Evolutionary conservation across 1,140 invertebrate species (phyloP).

Genomic region (Ostrea denselamellosa): DNA sequence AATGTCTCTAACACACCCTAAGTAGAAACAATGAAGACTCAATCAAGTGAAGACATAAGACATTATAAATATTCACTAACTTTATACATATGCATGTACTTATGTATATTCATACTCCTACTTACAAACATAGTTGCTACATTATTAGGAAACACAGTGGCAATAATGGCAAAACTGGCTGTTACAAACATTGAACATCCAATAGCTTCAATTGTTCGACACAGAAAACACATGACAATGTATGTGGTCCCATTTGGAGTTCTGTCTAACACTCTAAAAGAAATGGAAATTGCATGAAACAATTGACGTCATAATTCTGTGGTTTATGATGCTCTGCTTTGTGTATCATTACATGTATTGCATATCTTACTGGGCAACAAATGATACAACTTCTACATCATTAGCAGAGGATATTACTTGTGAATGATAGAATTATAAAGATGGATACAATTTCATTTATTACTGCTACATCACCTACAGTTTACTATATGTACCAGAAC

Average conservation of each 20-base stretch:
- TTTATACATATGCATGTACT: background rate
- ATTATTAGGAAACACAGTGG: slow-evolving; percentile 94
- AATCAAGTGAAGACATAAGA: background rate
- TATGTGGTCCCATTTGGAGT: slow-evolving; percentile 90
- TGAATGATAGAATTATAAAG: too few relatives aligned
- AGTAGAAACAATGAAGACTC: slow-evolving; percentile 59
- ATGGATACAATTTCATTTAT: too few relatives aligned
- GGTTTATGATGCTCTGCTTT: too few relatives aligned
- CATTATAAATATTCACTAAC: background rate
- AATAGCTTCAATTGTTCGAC: slow-evolving; percentile 93
- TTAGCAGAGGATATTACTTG: too few relatives aligned
- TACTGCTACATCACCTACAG: too few relatives aligned
- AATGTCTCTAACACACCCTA: slow-evolving; percentile 93
- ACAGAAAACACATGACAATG: slow-evolving; percentile 90
- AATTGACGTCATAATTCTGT: too few relatives aligned
- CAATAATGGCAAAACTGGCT: slow-evolving; percentile 94
- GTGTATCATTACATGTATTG: too few relatives aligned
- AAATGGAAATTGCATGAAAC: background rate
- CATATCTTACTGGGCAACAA: too few relatives aligned
- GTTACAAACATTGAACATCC: slow-evolving; percentile 95
- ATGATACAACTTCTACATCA: too few relatives aligned
- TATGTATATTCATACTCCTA: slow-evolving; percentile 59
- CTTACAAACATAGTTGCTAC: slow-evolving; percentile 93
- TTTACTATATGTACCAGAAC: too few relatives aligned
- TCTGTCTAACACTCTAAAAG: slow-evolving; percentile 81